A percentile compares a stretch with the other conserved stretches of the same genome.
Conservation (phyloP, 2,888 invertebrate genomes). For the Silvanus unidentatus region DNA sequence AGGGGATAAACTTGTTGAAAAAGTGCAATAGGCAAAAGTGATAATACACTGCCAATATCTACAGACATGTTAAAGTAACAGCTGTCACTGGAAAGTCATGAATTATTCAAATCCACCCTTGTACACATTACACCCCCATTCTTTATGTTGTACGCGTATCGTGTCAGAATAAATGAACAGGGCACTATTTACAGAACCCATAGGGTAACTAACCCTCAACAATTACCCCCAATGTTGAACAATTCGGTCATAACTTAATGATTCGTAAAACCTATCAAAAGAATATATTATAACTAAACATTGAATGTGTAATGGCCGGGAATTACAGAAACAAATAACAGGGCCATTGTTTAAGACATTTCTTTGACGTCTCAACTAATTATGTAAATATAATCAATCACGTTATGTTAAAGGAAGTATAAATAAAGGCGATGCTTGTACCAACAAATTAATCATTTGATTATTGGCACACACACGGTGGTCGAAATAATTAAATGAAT, state of each 20-base stretch:
- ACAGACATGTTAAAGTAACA: slow-evolving; percentile 35
- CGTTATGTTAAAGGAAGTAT: slow-evolving; percentile 30
- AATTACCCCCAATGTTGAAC: slow-evolving; percentile 32
- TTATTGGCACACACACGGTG: slow-evolving; percentile 1
- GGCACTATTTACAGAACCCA: slow-evolving; percentile 29
- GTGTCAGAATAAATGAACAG: slow-evolving; percentile 34
- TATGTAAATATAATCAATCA: slow-evolving; percentile 37
- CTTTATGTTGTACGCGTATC: slow-evolving; percentile 36
- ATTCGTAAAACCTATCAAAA: slow-evolving; percentile 38
- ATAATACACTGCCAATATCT: slow-evolving; percentile 30
- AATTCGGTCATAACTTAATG: slow-evolving; percentile 41
- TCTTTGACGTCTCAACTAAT: slow-evolving; percentile 19
- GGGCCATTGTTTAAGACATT: slow-evolving; percentile 25
- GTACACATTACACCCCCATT: slow-evolving; percentile 38
- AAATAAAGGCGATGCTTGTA: slow-evolving; percentile 25
- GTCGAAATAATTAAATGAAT: too few relatives aligned
- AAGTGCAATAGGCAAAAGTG: slow-evolving; percentile 5
- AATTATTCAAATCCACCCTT: slow-evolving; percentile 37
- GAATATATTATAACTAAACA: slow-evolving; percentile 30
- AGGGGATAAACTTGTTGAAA: neutral
- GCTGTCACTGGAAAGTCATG: slow-evolving; percentile 36
- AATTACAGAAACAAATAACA: slow-evolving; percentile 27
- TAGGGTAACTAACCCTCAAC: slow-evolving; percentile 23
- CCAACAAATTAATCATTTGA: slow-evolving; percentile 26
- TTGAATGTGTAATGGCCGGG: slow-evolving; percentile 15